Evolutionary conservation across 2,113 vertebrate species (phyloP).

Genomic region (Sceloporus tristichus): DNA sequence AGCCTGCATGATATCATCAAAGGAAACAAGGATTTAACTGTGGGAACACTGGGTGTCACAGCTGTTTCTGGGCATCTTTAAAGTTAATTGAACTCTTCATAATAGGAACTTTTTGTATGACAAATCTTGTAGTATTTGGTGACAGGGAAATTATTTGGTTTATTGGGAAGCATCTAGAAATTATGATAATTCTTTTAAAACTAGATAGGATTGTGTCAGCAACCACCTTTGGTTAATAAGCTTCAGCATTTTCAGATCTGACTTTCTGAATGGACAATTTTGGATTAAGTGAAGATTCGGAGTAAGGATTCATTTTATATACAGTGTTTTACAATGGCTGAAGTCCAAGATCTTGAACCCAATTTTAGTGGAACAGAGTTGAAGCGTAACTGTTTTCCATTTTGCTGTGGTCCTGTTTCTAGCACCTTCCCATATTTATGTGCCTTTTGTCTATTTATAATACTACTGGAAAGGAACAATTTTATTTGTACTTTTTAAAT

Average conservation of each 20-base stretch:
- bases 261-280: constrained; percentile 73
- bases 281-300: constrained; percentile 53
- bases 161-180: constrained; percentile 77
- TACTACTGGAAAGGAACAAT: constrained; percentile 81
- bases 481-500: constrained; percentile 80
- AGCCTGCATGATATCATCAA: constrained; percentile 94
- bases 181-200: constrained; percentile 75
- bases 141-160: constrained; percentile 66
- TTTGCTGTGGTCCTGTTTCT: constrained; percentile 85
- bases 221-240: constrained; percentile 68
- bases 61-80: constrained; percentile 91
- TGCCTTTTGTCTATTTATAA: constrained; percentile 97
- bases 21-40: constrained; percentile 91
- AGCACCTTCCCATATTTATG: constrained; percentile 93
- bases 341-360: constrained; percentile 75
- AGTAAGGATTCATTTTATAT: constrained; percentile 75
- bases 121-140: constrained; percentile 78
- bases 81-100: constrained; percentile 71
- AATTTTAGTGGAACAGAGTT: constrained; percentile 81
- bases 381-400: constrained; percentile 80
- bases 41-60: constrained; percentile 90
- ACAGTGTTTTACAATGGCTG: constrained; percentile 78
- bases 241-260: constrained; percentile 75
- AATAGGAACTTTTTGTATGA: constrained; percentile 76
- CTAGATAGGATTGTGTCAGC: constrained; percentile 74